Conservation (phyloP, 1,140 invertebrate genomes). For the Spodoptera frugiperda region DNA sequence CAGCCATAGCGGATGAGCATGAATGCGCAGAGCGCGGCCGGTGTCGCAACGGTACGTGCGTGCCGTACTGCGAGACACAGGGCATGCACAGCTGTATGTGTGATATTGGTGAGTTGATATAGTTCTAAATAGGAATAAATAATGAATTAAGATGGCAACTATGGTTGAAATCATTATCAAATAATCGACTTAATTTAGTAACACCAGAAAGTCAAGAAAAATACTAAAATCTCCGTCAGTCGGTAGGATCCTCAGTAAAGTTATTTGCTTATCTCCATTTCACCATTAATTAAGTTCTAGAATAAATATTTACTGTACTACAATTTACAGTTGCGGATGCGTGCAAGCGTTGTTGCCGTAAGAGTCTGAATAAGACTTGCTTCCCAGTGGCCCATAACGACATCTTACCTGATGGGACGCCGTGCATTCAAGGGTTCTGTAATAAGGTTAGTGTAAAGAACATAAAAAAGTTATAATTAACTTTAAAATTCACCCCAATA, state of each 20-base stretch:
- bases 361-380: slow-evolving; percentile 96
- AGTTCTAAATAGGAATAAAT: too few species aligned
- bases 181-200: too few species aligned
- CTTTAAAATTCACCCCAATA: too few species aligned
- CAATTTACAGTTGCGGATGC: slow-evolving; percentile 88
- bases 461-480: too few species aligned
- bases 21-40: slow-evolving; percentile 95
- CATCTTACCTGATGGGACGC: slow-evolving; percentile 96
- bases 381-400: slow-evolving; percentile 95
- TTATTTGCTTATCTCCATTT: too few species aligned
- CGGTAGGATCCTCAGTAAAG: too few species aligned
- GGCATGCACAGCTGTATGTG: slow-evolving; percentile 97
- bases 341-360: slow-evolving; percentile 96
- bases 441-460: slow-evolving; percentile 90
- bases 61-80: slow-evolving; percentile 97
- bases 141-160: too few species aligned
- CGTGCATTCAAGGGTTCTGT: slow-evolving; percentile 98
- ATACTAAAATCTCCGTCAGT: too few species aligned
- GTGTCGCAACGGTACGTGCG: slow-evolving; percentile 94
- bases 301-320: not conserved
- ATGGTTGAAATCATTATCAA: too few species aligned
- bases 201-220: too few species aligned
- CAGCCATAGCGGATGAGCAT: slow-evolving; percentile 95
- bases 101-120: slow-evolving; percentile 92
- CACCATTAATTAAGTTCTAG: too few species aligned